Percentiles rank a stretch among this genome's conserved stretches.
These are phyloP conservation scores for Xestobium rufovillosum DNA, from an alignment of 2,888 invertebrate species.

Conservation along the genomic window DNA sequence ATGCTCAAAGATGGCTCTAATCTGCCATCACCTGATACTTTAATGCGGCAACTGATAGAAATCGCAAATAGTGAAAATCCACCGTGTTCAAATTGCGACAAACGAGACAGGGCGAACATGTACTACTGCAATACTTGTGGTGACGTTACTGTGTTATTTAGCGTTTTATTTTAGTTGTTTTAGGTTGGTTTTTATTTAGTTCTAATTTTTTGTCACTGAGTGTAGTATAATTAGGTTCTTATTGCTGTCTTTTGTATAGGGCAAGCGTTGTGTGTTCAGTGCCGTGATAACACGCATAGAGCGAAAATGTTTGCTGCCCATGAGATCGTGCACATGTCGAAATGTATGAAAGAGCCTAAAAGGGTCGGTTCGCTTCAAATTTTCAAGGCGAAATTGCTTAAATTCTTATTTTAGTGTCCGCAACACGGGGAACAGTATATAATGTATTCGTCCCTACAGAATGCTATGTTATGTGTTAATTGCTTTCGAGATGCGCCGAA, in stretches of 20 bases:
- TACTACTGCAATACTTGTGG: slow-evolving; percentile 73
- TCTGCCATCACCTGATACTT: slow-evolving; percentile 56
- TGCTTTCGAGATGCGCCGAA: slow-evolving; percentile 64
- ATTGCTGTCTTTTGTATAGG: slow-evolving; percentile 41
- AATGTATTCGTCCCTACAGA: slow-evolving; percentile 63
- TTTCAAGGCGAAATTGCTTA: no score
- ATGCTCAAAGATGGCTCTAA: slow-evolving; percentile 54
- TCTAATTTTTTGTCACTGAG: slow-evolving; percentile 9
- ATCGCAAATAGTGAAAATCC: slow-evolving; percentile 64
- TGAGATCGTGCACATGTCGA: slow-evolving; percentile 64
- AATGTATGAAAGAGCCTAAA: slow-evolving; percentile 60
- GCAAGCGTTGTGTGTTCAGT: slow-evolving; percentile 62
- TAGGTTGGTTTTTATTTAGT: slow-evolving; percentile 13
- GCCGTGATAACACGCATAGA: slow-evolving; percentile 64
- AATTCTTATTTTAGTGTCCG: slow-evolving; percentile 47
- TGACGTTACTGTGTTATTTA: slow-evolving; percentile 33
- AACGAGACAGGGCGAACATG: slow-evolving; percentile 60
- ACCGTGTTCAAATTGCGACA: slow-evolving; percentile 72
- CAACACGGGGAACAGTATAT: slow-evolving; percentile 67
- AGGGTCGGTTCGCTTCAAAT: slow-evolving; percentile 45
- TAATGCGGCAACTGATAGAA: slow-evolving; percentile 64
- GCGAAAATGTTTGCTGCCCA: slow-evolving; percentile 72
- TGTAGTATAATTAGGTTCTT: no score
- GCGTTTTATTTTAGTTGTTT: slow-evolving; percentile 19
- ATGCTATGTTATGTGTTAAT: slow-evolving; percentile 65